Base-by-base conservation (phyloP, 1,140 invertebrate species). In the Drosophila mauritiana region DNA sequence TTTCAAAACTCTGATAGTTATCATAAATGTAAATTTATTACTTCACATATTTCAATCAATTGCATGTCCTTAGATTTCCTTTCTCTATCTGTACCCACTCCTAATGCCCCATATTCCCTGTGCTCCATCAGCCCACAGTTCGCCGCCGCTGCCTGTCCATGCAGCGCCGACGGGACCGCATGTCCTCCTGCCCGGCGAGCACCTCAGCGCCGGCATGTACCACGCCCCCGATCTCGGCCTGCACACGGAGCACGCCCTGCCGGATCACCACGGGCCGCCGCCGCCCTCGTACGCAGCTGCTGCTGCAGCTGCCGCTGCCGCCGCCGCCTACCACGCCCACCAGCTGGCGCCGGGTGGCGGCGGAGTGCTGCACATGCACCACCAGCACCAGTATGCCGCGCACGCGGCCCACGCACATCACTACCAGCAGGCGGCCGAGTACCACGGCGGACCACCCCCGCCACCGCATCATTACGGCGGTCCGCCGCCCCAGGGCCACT, bases 231-330 rank as follows among this genome's bases (percentile, higher is more conserved):
- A 91, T 48, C 49, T 91, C 36, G 90, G 90, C 0, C 61, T 91
- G 27, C 90, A 91, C n/a, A 90, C 90, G 3, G 90, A 91, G 70
- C 90, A 91, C 39, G 72, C 52, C 11, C 56, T 90, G 11, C 69
- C 88, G 1, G 86, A 92, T 17, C 86, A 86, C 55, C 90, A 91
- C 65, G 82, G 91, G 8, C 86, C 84, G 5, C 92, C 91, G 52
- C 83, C 90, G 25, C 90, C 89, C 1, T 85, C 81, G 2, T 85
- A 86, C 51, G 83, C 90, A 0, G 85, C 84, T 1, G 91, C 91
- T 0, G 86, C 90, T 0, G 90, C 82, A 22, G 91, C 91, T 0
- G 88, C 91, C 1, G 90, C 91, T 0, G 90, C 91, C 20, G 91
- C 90, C 12, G 91, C 90, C 36, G 89, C 89, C 17, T 80, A 91